Percentiles rank a stretch among this genome's conserved stretches.
Conservation (phyloP, 2,888 invertebrate species). For the Rhingia campestris region DNA sequence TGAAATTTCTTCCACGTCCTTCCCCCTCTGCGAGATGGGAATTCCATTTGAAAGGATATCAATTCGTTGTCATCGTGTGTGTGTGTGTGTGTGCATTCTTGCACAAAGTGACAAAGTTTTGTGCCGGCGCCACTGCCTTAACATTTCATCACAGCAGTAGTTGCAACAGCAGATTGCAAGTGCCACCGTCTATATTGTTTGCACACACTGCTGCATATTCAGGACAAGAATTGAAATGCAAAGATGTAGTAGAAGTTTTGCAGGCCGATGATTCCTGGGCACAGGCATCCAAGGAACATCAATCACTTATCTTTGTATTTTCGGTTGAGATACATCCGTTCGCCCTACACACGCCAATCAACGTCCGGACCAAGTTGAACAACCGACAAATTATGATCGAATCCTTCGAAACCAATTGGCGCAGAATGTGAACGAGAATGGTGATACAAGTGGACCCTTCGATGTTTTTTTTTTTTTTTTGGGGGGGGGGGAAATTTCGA, state of each 20-base stretch:
- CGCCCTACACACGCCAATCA: conserved; percentile 44
- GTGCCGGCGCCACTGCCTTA: not conserved
- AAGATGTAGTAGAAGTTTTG: not conserved
- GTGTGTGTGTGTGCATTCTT: conserved; percentile 52
- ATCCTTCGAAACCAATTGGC: conserved; percentile 43
- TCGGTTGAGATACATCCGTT: not conserved
- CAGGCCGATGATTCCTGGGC: not conserved
- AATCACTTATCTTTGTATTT: conserved; percentile 42
- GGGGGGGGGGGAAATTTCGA: conserved; percentile 37
- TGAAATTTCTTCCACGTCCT: conserved; percentile 25
- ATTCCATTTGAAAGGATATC: conserved; percentile 53
- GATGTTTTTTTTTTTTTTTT: not conserved
- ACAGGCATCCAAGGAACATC: conserved; percentile 32
- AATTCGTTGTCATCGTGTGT: conserved; percentile 27
- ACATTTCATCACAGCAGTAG: not conserved
- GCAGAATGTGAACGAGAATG: not conserved
- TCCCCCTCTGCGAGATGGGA: conserved; percentile 1
- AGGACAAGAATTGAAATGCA: conserved; percentile 29
- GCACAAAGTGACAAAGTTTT: conserved; percentile 52
- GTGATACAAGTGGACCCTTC: no score
- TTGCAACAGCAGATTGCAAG: not conserved
- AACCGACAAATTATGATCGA: conserved; percentile 34
- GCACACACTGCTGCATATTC: conserved; percentile 7
- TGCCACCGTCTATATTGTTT: conserved; percentile 16
- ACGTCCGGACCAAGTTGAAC: conserved; percentile 7